phyloP scores from a whole-genome alignment of 2,888 invertebrate genomes.

The Buathra laborator region DNA sequence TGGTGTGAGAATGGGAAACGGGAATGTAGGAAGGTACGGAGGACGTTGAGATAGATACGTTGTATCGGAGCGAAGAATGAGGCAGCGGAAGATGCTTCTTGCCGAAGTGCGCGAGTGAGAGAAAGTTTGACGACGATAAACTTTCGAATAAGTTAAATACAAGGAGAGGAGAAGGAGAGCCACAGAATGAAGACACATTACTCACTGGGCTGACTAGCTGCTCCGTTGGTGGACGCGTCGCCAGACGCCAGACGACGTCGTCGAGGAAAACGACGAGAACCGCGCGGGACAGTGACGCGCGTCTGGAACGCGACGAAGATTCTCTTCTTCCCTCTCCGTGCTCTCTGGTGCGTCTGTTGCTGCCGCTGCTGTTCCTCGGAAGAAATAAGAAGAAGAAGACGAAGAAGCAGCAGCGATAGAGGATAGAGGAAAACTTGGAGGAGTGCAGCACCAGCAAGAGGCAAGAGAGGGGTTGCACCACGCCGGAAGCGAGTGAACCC shows the following conservation, averaged over 20 bases:
- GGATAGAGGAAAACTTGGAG: slow-evolving; percentile 48
- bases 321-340: not conserved
- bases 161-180: slow-evolving; percentile 56
- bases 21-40: slow-evolving; percentile 5
- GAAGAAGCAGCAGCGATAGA: slow-evolving; percentile 12
- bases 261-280: slow-evolving; percentile 61
- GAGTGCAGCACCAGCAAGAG: slow-evolving; percentile 45
- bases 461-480: slow-evolving; percentile 17
- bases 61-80: slow-evolving; percentile 38
- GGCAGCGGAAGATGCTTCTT: slow-evolving; percentile 74
- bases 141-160: slow-evolving; percentile 83
- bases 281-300: slow-evolving; percentile 56
- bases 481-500: slow-evolving; percentile 51
- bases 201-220: slow-evolving; percentile 68
- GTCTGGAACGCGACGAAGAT: slow-evolving; percentile 49
- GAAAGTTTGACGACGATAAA: slow-evolving; percentile 81
- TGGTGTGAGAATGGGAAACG: not conserved
- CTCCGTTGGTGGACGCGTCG: slow-evolving; percentile 54
- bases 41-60: slow-evolving; percentile 33
- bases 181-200: slow-evolving; percentile 79
- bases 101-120: slow-evolving; percentile 52
- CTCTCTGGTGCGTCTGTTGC: slow-evolving; percentile 26
- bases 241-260: slow-evolving; percentile 65
- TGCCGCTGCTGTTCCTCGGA: slow-evolving; percentile 57
- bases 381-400: slow-evolving; percentile 49